Conservation (phyloP, 2,797 vertebrate species). For the Acomys russatus region DNA sequence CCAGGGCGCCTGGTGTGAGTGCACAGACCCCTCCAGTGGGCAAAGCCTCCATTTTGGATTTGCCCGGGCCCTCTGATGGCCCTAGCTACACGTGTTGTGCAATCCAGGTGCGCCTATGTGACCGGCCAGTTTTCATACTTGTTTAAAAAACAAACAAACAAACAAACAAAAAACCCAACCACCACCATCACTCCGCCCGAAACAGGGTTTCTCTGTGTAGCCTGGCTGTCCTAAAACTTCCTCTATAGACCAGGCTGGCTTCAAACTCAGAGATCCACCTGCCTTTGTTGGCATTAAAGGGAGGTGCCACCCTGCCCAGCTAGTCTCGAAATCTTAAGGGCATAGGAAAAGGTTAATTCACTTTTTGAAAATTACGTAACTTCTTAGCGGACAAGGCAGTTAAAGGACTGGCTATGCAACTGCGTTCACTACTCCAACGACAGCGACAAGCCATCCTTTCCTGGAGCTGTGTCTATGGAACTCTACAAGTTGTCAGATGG, state of each 20-base stretch:
- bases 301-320: neutral
- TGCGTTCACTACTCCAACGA: neutral
- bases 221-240: neutral
- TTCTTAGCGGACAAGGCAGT: neutral
- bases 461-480: neutral
- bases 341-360: conserved; percentile 38
- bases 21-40: neutral
- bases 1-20: neutral
- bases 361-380: conserved; percentile 19
- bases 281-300: neutral
- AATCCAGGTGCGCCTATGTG: neutral
- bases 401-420: neutral
- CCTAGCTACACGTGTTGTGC: neutral
- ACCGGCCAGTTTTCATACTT: neutral
- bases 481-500: neutral
- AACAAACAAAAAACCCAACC: too few relatives aligned
- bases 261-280: neutral
- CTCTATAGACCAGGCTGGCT: neutral
- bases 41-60: neutral
- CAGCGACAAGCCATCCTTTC: too few relatives aligned
- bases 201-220: neutral
- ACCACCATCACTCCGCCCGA: too few relatives aligned
- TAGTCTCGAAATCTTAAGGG: conserved; percentile 55
- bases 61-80: neutral
- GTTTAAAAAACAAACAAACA: neutral